Evolutionary conservation across 2,888 invertebrate genomes (phyloP), one percentile per base, ranked within the genome.

Genomic region (Deladenus siricidicola): DNA sequence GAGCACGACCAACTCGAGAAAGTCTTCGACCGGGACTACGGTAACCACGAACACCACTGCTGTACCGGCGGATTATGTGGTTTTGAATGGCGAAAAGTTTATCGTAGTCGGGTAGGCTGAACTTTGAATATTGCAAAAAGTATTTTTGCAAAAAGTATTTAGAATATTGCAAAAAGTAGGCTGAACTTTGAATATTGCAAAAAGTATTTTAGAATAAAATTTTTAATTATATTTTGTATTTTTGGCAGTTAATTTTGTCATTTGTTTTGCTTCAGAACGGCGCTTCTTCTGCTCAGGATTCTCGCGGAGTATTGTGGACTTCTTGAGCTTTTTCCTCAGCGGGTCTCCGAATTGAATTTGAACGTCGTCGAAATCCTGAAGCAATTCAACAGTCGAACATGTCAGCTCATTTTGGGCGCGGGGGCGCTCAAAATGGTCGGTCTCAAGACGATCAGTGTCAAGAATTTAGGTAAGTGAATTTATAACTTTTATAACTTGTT

Each of bases 391-490:
- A 82, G 83, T 2, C 78, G 83, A 58, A 82, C 83, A 1, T 93
- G 90, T 81, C 93, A 94, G 80, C 84, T 98, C 71, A 89, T 98
- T 57, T 84, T 98, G 58, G 96, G 94, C 47, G 96, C 94, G 44
- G 94, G 94, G 47, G 96, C 98, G 4, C 85, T 96, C 78, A 88
- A 90, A 77, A 87, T 90, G 66, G 92, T 92, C 42, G 94, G 94
- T 1, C 73, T 83, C 49, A 82, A 81, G 69, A 91, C 90, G 28
- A 93, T 93, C 68, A 91, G 93, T 3, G 92, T 90, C 73, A 89
- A 89, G 39, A 93, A 94, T 82, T 83, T 98, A 73, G 92, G 83
- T 48, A 17, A 30, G 26, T 24, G 50, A 62, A n/a, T 62, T 74
- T n/a, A n/a, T n/a, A n/a, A n/a, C n/a, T n/a, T n/a, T n/a, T n/a